These are phyloP conservation scores for Dendrophyllia cribrosa DNA, from an alignment of 64 coral and sea anemone genomes.

Conservation along the genomic window DNA sequence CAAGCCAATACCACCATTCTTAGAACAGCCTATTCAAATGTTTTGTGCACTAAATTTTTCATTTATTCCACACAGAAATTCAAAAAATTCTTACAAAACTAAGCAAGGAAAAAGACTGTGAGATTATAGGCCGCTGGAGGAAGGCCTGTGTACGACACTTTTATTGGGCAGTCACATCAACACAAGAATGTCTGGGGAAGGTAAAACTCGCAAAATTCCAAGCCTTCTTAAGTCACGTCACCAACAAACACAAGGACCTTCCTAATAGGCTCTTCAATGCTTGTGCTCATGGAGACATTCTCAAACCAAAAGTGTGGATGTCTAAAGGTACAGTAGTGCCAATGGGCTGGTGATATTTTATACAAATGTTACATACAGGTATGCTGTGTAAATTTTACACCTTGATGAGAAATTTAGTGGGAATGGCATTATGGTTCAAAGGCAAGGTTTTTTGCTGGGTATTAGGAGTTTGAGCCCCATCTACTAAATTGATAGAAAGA, in stretches of 20 bases:
- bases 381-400: too few relatives aligned
- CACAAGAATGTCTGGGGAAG: conserved; percentile 11
- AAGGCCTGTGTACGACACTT: conserved; percentile 75
- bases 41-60: background rate
- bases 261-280: conserved; percentile 66
- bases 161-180: conserved; percentile 73
- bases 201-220: conserved; percentile 75
- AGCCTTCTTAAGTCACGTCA: conserved; percentile 9
- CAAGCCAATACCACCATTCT: too few relatives aligned
- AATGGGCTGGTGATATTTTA: too few relatives aligned
- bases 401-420: too few relatives aligned
- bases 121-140: conserved; percentile 61
- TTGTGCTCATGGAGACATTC: conserved; percentile 57
- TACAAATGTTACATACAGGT: too few relatives aligned
- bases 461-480: background rate
- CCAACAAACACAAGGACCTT: conserved; percentile 46
- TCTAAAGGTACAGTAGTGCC: conserved; percentile 32
- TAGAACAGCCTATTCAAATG: too few relatives aligned
- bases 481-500: background rate
- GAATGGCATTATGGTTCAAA: too few relatives aligned
- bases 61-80: conserved; percentile 13
- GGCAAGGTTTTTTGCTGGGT: too few relatives aligned
- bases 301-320: conserved; percentile 42
- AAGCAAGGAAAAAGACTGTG: conserved; percentile 67
- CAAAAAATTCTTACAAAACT: conserved; percentile 58